These are phyloP conservation scores for Tupaia tana DNA, from an alignment of 2,113 vertebrate genomes.

Conservation along the genomic window DNA sequence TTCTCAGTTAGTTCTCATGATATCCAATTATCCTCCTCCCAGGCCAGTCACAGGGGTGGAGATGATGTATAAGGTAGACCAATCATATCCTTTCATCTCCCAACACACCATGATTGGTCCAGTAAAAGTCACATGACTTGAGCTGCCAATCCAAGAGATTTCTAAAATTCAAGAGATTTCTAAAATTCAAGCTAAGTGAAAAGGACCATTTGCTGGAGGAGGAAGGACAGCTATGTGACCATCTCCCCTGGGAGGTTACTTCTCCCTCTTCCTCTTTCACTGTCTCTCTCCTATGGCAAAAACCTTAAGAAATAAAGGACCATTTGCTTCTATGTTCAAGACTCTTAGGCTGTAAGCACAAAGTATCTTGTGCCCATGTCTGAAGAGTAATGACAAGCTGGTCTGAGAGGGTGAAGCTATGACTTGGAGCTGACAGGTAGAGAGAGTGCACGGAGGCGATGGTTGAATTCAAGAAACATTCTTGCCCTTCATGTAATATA, in stretches of 20 bases:
- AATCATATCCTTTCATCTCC: neutral
- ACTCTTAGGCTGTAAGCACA: neutral
- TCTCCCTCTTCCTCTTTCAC: too few relatives aligned
- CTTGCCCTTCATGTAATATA: neutral
- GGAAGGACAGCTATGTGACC: too few relatives aligned
- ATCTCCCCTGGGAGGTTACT: too few relatives aligned
- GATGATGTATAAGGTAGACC: neutral
- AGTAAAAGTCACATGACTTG: neutral
- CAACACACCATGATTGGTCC: neutral
- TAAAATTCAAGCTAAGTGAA: neutral
- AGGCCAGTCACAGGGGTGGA: neutral
- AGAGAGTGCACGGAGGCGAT: neutral
- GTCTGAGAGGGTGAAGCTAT: neutral
- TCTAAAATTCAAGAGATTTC: neutral
- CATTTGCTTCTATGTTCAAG: neutral
- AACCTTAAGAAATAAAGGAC: too few relatives aligned
- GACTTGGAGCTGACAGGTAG: neutral
- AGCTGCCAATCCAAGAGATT: neutral
- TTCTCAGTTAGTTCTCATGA: neutral
- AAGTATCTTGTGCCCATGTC: neutral
- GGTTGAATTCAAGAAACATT: neutral
- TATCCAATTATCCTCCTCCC: neutral
- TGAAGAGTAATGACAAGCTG: neutral
- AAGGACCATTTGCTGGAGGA: neutral
- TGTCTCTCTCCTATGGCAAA: too few relatives aligned